Evolutionary conservation across 2,888 invertebrate species (phyloP).

Genomic region (Mythimna albipuncta): DNA sequence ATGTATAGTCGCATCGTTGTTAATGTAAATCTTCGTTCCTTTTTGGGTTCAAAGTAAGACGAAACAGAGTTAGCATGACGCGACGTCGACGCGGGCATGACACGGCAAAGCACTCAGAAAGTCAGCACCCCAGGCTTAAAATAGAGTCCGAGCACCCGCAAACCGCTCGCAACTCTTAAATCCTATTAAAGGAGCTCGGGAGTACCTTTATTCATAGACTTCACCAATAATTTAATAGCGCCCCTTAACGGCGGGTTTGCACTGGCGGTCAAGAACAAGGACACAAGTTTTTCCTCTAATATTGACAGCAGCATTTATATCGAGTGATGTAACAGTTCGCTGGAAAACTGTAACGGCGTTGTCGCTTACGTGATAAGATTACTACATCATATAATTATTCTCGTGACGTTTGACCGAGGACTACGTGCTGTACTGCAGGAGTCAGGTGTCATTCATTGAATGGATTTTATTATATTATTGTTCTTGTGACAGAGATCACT

Average conservation of each 20-base stretch:
- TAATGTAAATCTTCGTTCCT: conserved; percentile 41
- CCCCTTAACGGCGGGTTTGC: conserved; percentile 54
- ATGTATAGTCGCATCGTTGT: conserved; percentile 35
- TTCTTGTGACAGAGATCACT: conserved; percentile 22
- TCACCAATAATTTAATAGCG: conserved; percentile 64
- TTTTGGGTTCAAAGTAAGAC: conserved; percentile 53
- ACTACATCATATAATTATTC: conserved; percentile 40
- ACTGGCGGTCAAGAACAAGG: conserved; percentile 55
- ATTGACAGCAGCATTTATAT: conserved; percentile 55
- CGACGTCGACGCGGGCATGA: conserved; percentile 66
- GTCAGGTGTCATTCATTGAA: conserved; percentile 39
- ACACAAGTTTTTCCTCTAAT: conserved; percentile 64
- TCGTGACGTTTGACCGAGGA: conserved; percentile 46
- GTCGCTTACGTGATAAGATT: conserved; percentile 70
- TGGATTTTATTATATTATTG: conserved; percentile 49
- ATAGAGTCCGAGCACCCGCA: conserved; percentile 77
- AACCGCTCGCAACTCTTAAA: conserved; percentile 82
- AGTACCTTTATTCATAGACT: conserved; percentile 76
- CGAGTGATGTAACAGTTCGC: conserved; percentile 67
- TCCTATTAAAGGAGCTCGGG: conserved; percentile 78
- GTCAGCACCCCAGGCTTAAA: conserved; percentile 80
- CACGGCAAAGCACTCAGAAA: conserved; percentile 85
- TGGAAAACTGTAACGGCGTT: conserved; percentile 60
- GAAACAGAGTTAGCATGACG: conserved; percentile 59
- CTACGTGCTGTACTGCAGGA: conserved; percentile 58